These are phyloP conservation scores for Jordanella pulchra DNA, from an alignment of 2,797 vertebrate species.

Conservation along the genomic window DNA sequence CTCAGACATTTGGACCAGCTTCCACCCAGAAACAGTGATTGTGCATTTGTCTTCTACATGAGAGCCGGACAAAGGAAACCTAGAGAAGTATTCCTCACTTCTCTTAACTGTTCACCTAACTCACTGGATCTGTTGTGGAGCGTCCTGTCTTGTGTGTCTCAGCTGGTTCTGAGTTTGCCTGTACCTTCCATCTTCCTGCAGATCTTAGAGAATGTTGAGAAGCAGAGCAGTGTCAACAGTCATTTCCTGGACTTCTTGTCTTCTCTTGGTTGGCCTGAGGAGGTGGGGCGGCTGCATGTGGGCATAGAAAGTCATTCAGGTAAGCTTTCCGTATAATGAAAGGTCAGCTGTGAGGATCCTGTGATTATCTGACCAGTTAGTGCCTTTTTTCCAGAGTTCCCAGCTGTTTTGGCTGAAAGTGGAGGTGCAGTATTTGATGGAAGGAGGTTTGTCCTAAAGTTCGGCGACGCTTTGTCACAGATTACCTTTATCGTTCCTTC, in stretches of 20 bases:
- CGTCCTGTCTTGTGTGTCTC: not conserved
- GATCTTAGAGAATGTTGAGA: slow-evolving; percentile 92
- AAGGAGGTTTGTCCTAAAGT: slow-evolving; percentile 87
- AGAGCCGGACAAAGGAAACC: slow-evolving; percentile 90
- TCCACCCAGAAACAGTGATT: slow-evolving; percentile 88
- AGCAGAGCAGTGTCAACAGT: slow-evolving; percentile 82
- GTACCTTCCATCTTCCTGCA: slow-evolving; percentile 51
- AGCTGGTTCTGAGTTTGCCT: not conserved
- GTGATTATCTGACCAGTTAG: not conserved
- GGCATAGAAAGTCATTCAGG: slow-evolving; percentile 72
- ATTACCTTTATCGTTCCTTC: slow-evolving; percentile 90
- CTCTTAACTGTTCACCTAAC: not conserved
- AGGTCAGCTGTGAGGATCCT: not conserved
- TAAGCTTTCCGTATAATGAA: slow-evolving; percentile 63
- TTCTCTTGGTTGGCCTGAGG: slow-evolving; percentile 88
- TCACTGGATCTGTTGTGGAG: not conserved
- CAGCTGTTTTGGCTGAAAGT: slow-evolving; percentile 77
- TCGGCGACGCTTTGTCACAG: slow-evolving; percentile 87
- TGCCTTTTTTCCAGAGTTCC: slow-evolving; percentile 81
- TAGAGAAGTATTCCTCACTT: slow-evolving; percentile 81
- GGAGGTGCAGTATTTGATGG: slow-evolving; percentile 90
- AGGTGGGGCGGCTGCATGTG: slow-evolving; percentile 61
- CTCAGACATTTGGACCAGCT: slow-evolving; percentile 88
- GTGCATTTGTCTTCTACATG: slow-evolving; percentile 92
- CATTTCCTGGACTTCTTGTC: slow-evolving; percentile 91